A percentile compares a stretch with the other conserved stretches of the same genome.
Evolutionary conservation across 2,888 invertebrate genomes (phyloP).

Genomic region (Eristalinus sepulchralis): DNA sequence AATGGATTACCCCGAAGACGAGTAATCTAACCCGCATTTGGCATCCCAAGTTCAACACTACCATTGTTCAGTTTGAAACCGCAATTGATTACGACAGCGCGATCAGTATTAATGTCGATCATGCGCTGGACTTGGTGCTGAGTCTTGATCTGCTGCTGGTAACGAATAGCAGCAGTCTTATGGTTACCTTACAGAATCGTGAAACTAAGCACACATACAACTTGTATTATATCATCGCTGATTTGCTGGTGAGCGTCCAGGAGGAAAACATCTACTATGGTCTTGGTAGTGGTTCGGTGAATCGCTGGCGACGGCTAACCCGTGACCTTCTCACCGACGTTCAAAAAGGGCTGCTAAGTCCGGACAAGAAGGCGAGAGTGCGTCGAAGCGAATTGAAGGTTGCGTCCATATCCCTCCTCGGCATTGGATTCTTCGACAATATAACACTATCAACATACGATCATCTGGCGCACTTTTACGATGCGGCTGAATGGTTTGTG

Average conservation of each 20-base stretch:
- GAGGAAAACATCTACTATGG: slow-evolving; percentile 94
- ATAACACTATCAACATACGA: slow-evolving; percentile 90
- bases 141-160: slow-evolving; percentile 87
- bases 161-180: slow-evolving; percentile 89
- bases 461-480: slow-evolving; percentile 94
- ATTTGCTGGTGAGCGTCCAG: slow-evolving; percentile 87
- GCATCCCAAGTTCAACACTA: slow-evolving; percentile 83
- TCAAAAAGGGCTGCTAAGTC: slow-evolving; percentile 91
- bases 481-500: slow-evolving; percentile 96
- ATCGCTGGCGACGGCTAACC: slow-evolving; percentile 89
- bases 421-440: slow-evolving; percentile 89
- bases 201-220: slow-evolving; percentile 90
- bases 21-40: slow-evolving; percentile 85
- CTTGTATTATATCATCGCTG: slow-evolving; percentile 91
- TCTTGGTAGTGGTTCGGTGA: slow-evolving; percentile 84
- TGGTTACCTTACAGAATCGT: slow-evolving; percentile 88
- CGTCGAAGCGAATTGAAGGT: slow-evolving; percentile 82
- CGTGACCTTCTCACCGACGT: slow-evolving; percentile 94
- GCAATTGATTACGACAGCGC: slow-evolving; percentile 86
- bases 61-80: slow-evolving; percentile 88
- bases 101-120: slow-evolving; percentile 86
- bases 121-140: slow-evolving; percentile 88
- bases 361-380: slow-evolving; percentile 77
- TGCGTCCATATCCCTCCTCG: slow-evolving; percentile 85
- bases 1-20: slow-evolving; percentile 89